A percentile compares a stretch with the other conserved stretches of the same genome.
These are phyloP conservation scores for Microtus pennsylvanicus DNA, from an alignment of 2,113 vertebrate genomes.

Conservation along the genomic window DNA sequence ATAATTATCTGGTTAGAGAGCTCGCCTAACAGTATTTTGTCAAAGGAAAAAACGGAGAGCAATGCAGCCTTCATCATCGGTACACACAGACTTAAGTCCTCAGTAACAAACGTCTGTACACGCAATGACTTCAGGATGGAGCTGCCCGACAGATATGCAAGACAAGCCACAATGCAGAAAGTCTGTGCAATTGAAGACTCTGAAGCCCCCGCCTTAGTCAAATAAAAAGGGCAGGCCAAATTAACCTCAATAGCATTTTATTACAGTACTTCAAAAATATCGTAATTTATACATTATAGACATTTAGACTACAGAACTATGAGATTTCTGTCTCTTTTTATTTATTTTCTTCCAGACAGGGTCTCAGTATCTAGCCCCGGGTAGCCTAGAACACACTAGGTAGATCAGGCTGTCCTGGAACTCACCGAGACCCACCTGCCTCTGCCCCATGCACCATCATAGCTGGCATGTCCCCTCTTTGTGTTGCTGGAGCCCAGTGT, in stretches of 20 bases:
- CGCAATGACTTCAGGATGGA: neutral
- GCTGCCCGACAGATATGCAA: neutral
- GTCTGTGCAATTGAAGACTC: neutral
- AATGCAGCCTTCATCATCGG: neutral
- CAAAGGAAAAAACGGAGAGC: neutral
- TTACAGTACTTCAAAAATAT: slow-evolving; percentile 15
- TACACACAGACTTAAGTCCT: neutral
- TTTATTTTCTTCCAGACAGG: neutral
- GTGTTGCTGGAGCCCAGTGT: neutral
- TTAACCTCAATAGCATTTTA: neutral
- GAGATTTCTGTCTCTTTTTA: neutral
- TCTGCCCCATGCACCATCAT: neutral
- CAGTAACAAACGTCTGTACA: neutral
- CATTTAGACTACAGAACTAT: neutral
- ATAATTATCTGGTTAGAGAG: neutral
- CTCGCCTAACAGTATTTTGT: neutral
- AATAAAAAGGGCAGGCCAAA: slow-evolving; percentile 42
- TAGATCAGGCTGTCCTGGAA: neutral
- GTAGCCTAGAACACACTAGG: neutral
- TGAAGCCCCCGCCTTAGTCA: neutral
- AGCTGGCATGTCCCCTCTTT: neutral
- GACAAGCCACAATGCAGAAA: neutral
- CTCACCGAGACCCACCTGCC: neutral
- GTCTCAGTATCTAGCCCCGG: neutral
- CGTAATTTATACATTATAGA: neutral